These are phyloP conservation scores for Macrophya annulata DNA, from an alignment of 2,888 invertebrate species.

Conservation along the genomic window DNA sequence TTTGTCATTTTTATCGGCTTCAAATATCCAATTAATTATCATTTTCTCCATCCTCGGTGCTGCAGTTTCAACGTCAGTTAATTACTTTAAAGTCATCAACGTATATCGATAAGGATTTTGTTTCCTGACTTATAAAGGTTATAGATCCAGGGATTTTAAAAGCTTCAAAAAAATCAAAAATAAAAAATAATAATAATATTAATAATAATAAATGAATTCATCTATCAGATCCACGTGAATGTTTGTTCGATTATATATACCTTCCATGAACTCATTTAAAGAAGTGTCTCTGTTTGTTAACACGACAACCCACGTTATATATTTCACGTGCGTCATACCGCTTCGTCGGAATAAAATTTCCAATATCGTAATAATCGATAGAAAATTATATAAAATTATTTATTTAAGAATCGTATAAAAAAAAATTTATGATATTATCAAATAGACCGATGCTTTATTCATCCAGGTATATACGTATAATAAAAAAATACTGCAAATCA, in stretches of 20 bases:
- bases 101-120: neutral
- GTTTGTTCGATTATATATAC: neutral
- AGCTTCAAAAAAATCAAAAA: neutral
- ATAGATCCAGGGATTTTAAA: neutral
- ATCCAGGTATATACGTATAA: neutral
- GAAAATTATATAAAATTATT: neutral
- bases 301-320: neutral
- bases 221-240: neutral
- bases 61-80: neutral
- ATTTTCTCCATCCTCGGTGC: neutral
- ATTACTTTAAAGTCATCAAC: neutral
- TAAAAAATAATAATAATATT: too few species aligned
- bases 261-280: neutral
- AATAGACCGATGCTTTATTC: neutral
- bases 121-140: neutral
- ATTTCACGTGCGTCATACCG: constrained; percentile 5
- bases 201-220: neutral
- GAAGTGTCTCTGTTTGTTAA: neutral
- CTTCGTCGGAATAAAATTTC: neutral
- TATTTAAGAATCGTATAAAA: neutral
- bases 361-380: neutral
- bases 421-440: neutral
- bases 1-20: neutral
- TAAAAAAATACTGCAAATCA: neutral
- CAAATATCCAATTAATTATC: neutral